Evolutionary conservation across 1,140 invertebrate species (phyloP), one percentile per base, ranked within the genome.

Genomic region (Sinonovacula constricta): DNA sequence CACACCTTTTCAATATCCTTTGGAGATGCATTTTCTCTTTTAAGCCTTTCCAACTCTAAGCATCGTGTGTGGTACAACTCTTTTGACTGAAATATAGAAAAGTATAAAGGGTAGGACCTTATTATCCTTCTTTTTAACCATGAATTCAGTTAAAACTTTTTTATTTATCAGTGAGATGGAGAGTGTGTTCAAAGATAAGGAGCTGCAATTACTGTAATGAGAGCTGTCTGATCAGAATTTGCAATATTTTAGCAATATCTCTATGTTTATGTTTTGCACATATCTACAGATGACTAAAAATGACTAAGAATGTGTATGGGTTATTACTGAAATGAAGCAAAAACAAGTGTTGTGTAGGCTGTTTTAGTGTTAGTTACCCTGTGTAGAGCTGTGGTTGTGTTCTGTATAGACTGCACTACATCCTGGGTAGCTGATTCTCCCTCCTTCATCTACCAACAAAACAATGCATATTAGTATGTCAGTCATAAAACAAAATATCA

Each of bases 381-480:
- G 56, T 91, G 88, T 57, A 92, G 93, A 39, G 95, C 94, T 71
- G 95, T 92, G 34, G 96, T 97, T 22, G 96, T 96, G 72, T 94
- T 94, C 90, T 98, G 97, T 90, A 98, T 95, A 83, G 93, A 92
- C 91, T 97, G 95, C 39, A 97, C 97, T 78, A 95, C 94, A 91
- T 98, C 96, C 80, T 97, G 91, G 2, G 97, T 98, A 78, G 95
- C 95, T 0, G 96, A 95, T 92, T 98, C 97, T 83, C 96, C 96
- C 91, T 98, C 97, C 92, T 98, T 98, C 65, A 97, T 94, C 95
- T 95, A n/a, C n/a, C n/a, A n/a, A n/a, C n/a, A n/a, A n/a, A n/a
- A n/a, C n/a, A n/a, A n/a, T n/a, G n/a, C n/a, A n/a, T n/a, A n/a
- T n/a, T n/a, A n/a, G n/a, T n/a, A n/a, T n/a, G n/a, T n/a, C n/a